Evolutionary conservation across 2,888 invertebrate genomes (phyloP), one percentile per base, ranked within the genome.

Genomic region (Chelonus formosanus): DNA sequence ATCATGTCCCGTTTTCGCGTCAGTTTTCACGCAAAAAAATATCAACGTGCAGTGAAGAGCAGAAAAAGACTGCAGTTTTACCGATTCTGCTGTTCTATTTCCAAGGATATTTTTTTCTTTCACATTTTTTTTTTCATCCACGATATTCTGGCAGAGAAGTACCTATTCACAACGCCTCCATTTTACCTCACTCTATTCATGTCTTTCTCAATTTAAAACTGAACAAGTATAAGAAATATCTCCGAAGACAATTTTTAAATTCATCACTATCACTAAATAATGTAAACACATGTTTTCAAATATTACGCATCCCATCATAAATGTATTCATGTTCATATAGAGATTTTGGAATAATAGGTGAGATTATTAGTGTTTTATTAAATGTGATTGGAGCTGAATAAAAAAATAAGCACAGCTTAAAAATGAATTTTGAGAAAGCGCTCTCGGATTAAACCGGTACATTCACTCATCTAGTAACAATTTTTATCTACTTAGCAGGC

Each of bases 401-500:
- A 64, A 60, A 40, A 48, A 63, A 20, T 20, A 20, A 20, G 20
- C 20, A 20, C 20, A 20, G 2, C 20, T 20, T 20, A 55, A 32
- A 48, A 65, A 65, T 59, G 54, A 34, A 32, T 52, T 52, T 52
- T 52, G 34, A 52, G 52, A 52, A 52, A 52, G 52, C 52, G 32
- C 34, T 52, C 52, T 6, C 4, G 34, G 34, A 52, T 52, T 32
- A 52, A 52, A 52, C 52, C 52, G 52, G 52, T 52, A 52, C 47
- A 45, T 55, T 55, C 48, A 34, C 47, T n/a, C 36, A 40, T 36
- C 40, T n/a, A 6, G 36, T 20, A 48, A 63, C 47, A 63, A 63
- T 63, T 63, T 63, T 55, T 56, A 56, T 36, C 48, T 63, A 63
- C 48, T 63, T 63, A 63, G 55, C 63, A 63, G 56, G 56, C 55